A percentile compares a stretch with the other conserved stretches of the same genome.
These are phyloP conservation scores for Hippoglossus hippoglossus DNA, from an alignment of 2,797 vertebrate genomes.

Conservation along the genomic window DNA sequence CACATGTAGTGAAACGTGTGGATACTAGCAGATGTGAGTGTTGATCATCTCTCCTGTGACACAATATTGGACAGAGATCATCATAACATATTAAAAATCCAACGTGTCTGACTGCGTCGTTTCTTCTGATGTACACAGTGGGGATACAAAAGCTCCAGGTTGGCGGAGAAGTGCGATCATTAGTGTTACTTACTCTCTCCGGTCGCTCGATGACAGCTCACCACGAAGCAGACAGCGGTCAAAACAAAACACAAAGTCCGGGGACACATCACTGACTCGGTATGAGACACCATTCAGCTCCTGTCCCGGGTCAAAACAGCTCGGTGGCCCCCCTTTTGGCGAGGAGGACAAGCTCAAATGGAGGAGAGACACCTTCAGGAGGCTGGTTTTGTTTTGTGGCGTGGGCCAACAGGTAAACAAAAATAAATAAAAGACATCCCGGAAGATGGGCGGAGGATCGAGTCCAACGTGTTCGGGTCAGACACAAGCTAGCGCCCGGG, in stretches of 20 bases:
- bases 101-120: background rate
- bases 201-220: constrained; percentile 74
- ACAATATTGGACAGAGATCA: background rate
- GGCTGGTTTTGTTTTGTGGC: constrained; percentile 68
- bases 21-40: too few species aligned
- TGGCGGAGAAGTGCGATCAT: background rate
- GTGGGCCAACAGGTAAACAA: constrained; percentile 77
- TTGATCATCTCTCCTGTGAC: background rate
- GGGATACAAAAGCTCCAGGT: background rate
- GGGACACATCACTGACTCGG: constrained; percentile 79
- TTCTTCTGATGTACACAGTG: background rate
- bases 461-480: constrained; percentile 79
- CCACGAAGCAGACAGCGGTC: constrained; percentile 69
- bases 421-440: constrained; percentile 80
- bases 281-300: constrained; percentile 50
- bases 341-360: constrained; percentile 34
- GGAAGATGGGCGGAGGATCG: constrained; percentile 82
- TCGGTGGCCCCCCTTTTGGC: constrained; percentile 13
- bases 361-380: constrained; percentile 56
- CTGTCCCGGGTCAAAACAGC: constrained; percentile 41
- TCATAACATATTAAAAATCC: background rate
- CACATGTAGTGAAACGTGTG: too few species aligned
- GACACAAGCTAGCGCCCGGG: constrained; percentile 63
- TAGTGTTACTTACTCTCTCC: constrained; percentile 80
- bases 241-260: constrained; percentile 78